Evolutionary conservation across 2,113 vertebrate genomes (phyloP).

Genomic region (Cardinalis cardinalis): DNA sequence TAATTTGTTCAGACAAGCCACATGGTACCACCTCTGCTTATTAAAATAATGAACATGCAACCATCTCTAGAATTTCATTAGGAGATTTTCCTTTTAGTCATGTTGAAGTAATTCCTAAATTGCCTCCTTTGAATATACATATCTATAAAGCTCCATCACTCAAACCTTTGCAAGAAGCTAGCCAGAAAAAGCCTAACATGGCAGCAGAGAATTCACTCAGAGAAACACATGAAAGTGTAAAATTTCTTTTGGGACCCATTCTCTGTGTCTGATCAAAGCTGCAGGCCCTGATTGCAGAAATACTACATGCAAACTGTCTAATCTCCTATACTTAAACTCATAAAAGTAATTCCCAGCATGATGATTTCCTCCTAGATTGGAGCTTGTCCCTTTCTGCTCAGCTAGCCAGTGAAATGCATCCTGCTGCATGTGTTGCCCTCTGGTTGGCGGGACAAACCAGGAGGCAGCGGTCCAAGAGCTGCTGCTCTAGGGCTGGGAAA

Average conservation of each 20-base stretch:
- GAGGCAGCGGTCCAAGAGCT: not conserved
- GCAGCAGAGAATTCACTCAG: not conserved
- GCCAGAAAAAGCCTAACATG: not conserved
- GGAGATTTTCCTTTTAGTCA: not conserved
- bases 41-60: not conserved
- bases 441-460: accelerated
- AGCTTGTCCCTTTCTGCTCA: not conserved
- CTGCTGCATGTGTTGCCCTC: not conserved
- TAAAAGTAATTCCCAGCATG: not conserved
- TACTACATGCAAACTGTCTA: not conserved
- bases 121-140: not conserved
- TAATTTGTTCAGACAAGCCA: not conserved
- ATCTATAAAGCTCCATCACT: not conserved
- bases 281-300: not conserved
- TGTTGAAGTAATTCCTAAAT: not conserved
- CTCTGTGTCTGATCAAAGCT: not conserved
- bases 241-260: not conserved
- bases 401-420: not conserved
- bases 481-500: not conserved
- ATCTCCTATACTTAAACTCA: not conserved
- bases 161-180: not conserved
- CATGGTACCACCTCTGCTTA: not conserved
- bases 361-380: not conserved
- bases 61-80: not conserved
- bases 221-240: not conserved